Conservation (phyloP, 92 coral and sea anemone genomes). For the Isaurus tuberculatus region DNA sequence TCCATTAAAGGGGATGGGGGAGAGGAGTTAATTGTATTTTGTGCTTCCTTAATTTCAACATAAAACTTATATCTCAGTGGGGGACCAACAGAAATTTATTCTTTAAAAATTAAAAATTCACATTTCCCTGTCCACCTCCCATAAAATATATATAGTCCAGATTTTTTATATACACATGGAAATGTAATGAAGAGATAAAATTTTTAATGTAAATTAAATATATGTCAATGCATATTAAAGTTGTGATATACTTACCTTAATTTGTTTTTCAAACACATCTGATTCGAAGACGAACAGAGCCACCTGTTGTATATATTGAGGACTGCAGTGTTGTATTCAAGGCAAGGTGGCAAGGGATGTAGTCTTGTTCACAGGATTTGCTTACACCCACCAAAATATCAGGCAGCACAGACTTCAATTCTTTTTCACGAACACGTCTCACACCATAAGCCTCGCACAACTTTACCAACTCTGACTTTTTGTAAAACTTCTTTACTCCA, state of each 20-base stretch:
- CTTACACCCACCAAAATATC: background rate
- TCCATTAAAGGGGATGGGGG: background rate
- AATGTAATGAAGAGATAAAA: background rate
- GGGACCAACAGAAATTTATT: background rate
- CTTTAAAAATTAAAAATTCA: background rate
- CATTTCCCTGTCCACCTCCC: background rate
- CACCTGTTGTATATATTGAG: background rate
- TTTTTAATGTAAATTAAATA: background rate
- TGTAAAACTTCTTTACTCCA: background rate
- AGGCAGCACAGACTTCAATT: background rate
- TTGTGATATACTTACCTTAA: background rate
- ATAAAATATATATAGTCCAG: background rate
- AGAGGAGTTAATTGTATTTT: background rate
- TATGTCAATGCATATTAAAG: background rate
- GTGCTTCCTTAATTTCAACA: background rate
- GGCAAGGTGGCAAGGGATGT: background rate
- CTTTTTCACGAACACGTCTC: background rate
- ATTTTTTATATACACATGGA: background rate
- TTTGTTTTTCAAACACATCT: background rate
- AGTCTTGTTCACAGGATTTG: background rate
- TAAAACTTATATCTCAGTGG: background rate
- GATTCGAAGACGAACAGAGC: slow-evolving; percentile 5
- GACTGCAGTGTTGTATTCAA: background rate
- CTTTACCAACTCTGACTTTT: background rate
- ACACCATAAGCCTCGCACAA: slow-evolving; percentile 16